Evolutionary conservation across 2,797 vertebrate species (phyloP), one percentile per base, ranked within the genome.

Genomic region (Pogonophryne albipinna): DNA sequence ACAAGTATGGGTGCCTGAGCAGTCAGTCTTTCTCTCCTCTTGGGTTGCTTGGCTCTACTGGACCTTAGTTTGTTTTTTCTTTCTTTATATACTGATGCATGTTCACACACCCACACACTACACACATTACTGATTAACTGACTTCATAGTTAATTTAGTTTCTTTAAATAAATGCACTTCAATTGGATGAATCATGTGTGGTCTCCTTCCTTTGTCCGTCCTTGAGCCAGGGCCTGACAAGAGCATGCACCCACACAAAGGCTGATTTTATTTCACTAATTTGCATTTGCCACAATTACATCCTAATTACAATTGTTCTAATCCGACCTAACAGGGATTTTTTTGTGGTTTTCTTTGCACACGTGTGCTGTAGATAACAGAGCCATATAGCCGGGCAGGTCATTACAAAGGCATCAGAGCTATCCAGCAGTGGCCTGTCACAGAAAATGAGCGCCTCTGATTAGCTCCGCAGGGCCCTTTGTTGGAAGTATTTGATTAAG

Each of bases 401-500:
- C 76, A 62, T 20, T 51, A 67, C 20, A 27, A 63, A 61, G 51
- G 74, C 52, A 8, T 55, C 57, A 55, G 67, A 63, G 50, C 27
- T 17, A 52, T 73, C 59, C 73, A 50, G 66, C 45, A 51, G 53
- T 56, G 67, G 45, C 53, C 53, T 4, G 61, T 65, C 45, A 49
- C 6, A 42, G 34, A 65, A 52, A 80, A 77, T 41, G 45, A 82
- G 41, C 57, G 8, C 50, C 17, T 76, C 66, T 82, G 67, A 81
- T 85, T 56, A 80, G 72, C 71, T 50, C 87, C 4, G 19, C 71
- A 34, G 83, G 74, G 72, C 64, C 50, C 8, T 83, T 76, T 68
- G 69, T 56, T 72, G 72, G 62, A 84, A 45, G 49, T 64, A 52
- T 89, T 86, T 86, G 76, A 86, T 85, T 74, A 82, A 67, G 72